Percentiles rank a stretch among this genome's conserved stretches.
Evolutionary conservation across 2,888 invertebrate genomes (phyloP).

Genomic region (Drosophila neotestacea): DNA sequence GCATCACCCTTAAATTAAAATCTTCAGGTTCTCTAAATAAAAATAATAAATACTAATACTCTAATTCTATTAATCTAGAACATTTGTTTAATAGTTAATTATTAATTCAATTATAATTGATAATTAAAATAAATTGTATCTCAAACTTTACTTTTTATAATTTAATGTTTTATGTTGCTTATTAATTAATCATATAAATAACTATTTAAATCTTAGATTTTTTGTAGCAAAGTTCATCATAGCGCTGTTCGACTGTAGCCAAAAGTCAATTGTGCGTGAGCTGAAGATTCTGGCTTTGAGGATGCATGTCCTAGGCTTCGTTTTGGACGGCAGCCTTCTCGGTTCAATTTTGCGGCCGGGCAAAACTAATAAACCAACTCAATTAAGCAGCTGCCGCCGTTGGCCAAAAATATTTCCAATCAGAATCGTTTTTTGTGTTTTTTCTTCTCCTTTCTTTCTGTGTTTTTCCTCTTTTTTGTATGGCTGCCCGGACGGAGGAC

Average conservation of each 20-base stretch:
- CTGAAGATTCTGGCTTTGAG: background rate
- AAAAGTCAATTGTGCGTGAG: background rate
- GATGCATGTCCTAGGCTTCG: constrained; percentile 36
- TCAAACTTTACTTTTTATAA: too few species aligned
- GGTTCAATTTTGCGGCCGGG: constrained; percentile 8
- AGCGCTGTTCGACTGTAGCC: constrained; percentile 1
- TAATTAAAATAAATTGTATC: too few species aligned
- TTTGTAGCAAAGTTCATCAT: background rate
- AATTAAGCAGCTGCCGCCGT: constrained; percentile 64
- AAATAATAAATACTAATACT: too few species aligned
- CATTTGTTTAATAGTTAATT: too few species aligned
- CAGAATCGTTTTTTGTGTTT: constrained; percentile 39
- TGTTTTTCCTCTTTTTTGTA: constrained; percentile 30
- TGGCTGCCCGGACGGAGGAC: constrained; percentile 38
- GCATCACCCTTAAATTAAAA: too few species aligned
- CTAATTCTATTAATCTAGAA: too few species aligned
- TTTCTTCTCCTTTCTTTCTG: constrained; percentile 1
- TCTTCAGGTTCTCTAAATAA: too few species aligned
- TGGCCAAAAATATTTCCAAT: constrained; percentile 51
- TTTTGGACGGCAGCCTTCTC: constrained; percentile 14
- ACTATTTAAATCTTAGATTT: background rate
- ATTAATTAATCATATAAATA: too few species aligned
- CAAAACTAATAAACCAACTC: constrained; percentile 73
- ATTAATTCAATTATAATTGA: too few species aligned
- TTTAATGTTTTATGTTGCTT: background rate